These are phyloP conservation scores for Epinephelus moara DNA, from an alignment of 2,113 vertebrate species.

Conservation along the genomic window DNA sequence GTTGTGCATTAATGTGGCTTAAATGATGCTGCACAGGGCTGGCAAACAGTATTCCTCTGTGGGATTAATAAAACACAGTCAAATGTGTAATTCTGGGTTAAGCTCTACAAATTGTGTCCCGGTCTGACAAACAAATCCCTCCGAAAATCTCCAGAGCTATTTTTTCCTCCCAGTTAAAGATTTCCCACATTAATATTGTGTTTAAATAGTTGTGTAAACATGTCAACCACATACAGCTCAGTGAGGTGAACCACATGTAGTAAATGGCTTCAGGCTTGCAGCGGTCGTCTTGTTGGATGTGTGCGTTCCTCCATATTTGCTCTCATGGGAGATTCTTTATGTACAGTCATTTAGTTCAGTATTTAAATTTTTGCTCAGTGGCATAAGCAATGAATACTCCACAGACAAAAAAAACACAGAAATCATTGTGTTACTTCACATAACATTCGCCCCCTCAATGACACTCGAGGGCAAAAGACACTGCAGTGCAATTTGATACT, in stretches of 20 bases:
- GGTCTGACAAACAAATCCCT: conserved; percentile 70
- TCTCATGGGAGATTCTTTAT: background rate
- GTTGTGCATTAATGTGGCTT: conserved; percentile 40
- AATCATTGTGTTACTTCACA: conserved; percentile 34
- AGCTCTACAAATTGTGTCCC: conserved; percentile 74
- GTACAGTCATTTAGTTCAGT: background rate
- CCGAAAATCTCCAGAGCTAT: conserved; percentile 51
- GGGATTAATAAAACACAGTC: conserved; percentile 75
- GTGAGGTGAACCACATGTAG: background rate
- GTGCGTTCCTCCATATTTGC: background rate
- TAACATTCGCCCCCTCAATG: conserved; percentile 56
- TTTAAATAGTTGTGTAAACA: conserved; percentile 18
- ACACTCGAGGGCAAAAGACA: conserved; percentile 72
- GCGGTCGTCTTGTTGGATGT: background rate
- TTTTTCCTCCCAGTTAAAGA: conserved; percentile 25
- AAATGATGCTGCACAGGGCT: conserved; percentile 24
- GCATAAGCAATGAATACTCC: background rate
- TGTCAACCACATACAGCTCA: background rate
- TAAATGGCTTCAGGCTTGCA: background rate
- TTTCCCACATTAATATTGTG: conserved; percentile 29
- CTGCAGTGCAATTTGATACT: conserved; percentile 68
- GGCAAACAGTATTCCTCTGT: conserved; percentile 58
- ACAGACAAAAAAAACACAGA: background rate
- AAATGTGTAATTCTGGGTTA: conserved; percentile 77
- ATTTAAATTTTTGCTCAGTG: background rate